Evolutionary conservation across 2,113 vertebrate species (phyloP), one percentile per base, ranked within the genome.

Genomic region (Microtus oregoni): DNA sequence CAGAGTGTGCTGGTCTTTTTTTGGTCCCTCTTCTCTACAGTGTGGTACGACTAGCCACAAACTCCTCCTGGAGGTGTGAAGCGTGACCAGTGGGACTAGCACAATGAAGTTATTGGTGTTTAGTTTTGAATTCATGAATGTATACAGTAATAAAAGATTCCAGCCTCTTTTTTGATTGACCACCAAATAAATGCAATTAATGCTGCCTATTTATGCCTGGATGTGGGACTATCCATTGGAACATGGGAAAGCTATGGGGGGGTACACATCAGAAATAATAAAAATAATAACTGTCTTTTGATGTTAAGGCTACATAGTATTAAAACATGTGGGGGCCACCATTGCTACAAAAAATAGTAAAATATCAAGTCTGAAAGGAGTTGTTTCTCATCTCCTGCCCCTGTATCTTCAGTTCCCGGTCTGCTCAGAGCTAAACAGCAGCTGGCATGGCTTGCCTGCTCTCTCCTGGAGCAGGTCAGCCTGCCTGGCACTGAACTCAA

Each of bases 401-500:
- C n/a, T 63, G 44, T 50, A 76, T 44, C 67, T 63, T 67, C 8
- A 17, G 26, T 90, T 55, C 13, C 30, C 52, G 32, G 76, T 95
- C 28, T 67, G 55, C 55, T 61, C 52, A 79, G 79, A 94, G 30
- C 94, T 79, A 63, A n/a, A 50, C 92, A 92, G 77, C 76, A 20
- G 67, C 47, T 89, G 96, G 52, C 61, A 2, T 70, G 90, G 65
- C 9, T 1, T 65, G 65, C 24, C 22, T 96, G 91, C 96, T 89
- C 35, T 89, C 97, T 89, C 52, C 81, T 14, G 30, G 81, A 93
- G 41, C 30, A 96, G 68, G 91, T 97, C 95, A 97, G 70, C 75
- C 89, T 96, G 96, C 79, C 68, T 96, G 83, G 38, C 96, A 44
- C 92, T 93, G 95, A 98, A 86, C 97, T 95, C 95, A 98, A 91